Conservation (phyloP, 2,888 invertebrate species). For the Tetragnatha montana region DNA sequence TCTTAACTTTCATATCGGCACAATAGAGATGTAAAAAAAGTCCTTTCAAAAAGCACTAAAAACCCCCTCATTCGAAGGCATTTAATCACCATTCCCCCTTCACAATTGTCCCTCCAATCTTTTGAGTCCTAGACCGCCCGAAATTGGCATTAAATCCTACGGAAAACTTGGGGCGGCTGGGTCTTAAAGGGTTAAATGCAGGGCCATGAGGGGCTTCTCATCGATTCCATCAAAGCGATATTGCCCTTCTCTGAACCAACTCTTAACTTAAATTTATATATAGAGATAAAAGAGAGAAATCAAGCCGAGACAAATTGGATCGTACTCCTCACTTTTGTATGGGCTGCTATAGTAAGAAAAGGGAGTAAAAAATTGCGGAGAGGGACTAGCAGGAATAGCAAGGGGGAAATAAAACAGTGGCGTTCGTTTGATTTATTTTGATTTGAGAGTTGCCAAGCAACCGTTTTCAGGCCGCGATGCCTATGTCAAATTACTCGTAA, state of each 20-base stretch:
- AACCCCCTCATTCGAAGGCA: background rate
- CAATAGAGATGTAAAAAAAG: slow-evolving; percentile 36
- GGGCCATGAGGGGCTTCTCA: slow-evolving; percentile 37
- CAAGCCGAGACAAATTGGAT: slow-evolving; percentile 58
- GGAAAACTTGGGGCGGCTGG: too few species aligned
- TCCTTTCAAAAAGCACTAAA: slow-evolving; percentile 22
- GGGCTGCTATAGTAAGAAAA: background rate
- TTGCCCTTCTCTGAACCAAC: slow-evolving; percentile 32
- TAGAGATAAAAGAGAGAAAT: slow-evolving; percentile 44
- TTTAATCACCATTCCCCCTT: slow-evolving; percentile 36
- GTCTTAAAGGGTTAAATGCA: too few species aligned
- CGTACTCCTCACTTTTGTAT: slow-evolving; percentile 48
- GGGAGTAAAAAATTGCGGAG: slow-evolving; percentile 1
- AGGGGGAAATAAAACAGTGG: slow-evolving; percentile 44
- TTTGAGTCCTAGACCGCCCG: too few species aligned
- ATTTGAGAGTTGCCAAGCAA: slow-evolving; percentile 62
- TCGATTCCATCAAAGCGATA: slow-evolving; percentile 51
- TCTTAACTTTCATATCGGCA: slow-evolving; percentile 3
- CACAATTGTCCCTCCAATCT: background rate
- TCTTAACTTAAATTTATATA: slow-evolving; percentile 54
- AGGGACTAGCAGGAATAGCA: slow-evolving; percentile 29
- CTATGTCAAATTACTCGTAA: slow-evolving; percentile 58
- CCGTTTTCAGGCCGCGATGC: slow-evolving; percentile 38
- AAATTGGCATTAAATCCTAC: too few species aligned
- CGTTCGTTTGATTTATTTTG: slow-evolving; percentile 60